Base-by-base conservation (phyloP, 2,888 invertebrate species). In the Yponomeuta sedellus region DNA sequence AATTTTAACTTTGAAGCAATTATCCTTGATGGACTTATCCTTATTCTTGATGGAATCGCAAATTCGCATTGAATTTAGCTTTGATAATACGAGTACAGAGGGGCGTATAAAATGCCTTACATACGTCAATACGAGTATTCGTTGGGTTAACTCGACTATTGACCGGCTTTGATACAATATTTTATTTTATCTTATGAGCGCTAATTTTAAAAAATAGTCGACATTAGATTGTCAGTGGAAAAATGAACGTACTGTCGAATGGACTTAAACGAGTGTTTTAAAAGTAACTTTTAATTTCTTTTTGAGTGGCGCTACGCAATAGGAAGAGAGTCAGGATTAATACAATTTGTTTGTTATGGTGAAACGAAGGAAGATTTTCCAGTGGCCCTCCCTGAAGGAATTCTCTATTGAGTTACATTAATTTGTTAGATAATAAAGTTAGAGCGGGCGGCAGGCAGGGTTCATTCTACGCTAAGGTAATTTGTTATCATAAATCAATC, bases 401-500 rank as follows among this genome's bases (percentile, higher is more conserved):
- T 28, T 16, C 56, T 61, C 56, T 39, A 65, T 64, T 34, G 62
- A n/a, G 66, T 66, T 63, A 66, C 64, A 64, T 72, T 71, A 73
- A 73, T 74, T 74, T 70, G 70, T 71, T 70, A 66, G 64, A 67
- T 71, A 72, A 71, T 72, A 70, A 72, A 72, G 73, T 73, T 71
- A 69, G 66, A 40, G 59, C 57, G 67, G 65, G 66, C 66, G 25
- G 25, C 22, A 28, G 65, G 19, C 34, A 16, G 67, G 63, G 68
- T 64, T 68, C 61, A 64, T 68, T 64, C 65, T 66, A 64, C 66
- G 67, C 67, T 34, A 69, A 71, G 73, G 72, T 73, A 73, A 75
- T 75, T 73, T 73, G 74, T 73, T 74, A 73, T 73, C 73, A 71
- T 71, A 72, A 73, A 75, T 74, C 74, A 73, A 74, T 74, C 73